Evolutionary conservation across 2,797 vertebrate genomes (phyloP), one percentile per base, ranked within the genome.

Genomic region (Chloroceryle amazona): DNA sequence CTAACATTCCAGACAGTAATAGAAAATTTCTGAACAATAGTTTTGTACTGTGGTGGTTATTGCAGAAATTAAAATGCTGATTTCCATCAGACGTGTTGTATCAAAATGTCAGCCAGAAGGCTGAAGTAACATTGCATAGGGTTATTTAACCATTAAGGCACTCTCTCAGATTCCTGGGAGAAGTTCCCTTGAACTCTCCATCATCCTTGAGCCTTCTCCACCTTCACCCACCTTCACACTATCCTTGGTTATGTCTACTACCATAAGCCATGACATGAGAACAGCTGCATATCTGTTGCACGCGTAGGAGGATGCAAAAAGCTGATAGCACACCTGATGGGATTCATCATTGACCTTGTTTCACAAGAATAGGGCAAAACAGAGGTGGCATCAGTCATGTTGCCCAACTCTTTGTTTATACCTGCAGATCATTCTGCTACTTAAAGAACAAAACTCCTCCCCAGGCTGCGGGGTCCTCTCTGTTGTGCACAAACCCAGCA

Each of bases 1-100:
- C 44, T 73, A 92, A 58, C 55, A 31, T 84, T 91, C 92, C 71
- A 94, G 92, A 74, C 81, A 94, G 55, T 33, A 89, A 92, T 22
- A 93, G 90, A 92, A 89, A 35, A 71, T 42, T 86, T 89, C 86
- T 91, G 81, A 87, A 81, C 67, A 76, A 67, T 82, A 57, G 41
- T 92, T 94, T 60, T 82, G 65, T 66, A 60, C 41, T 41, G 15
- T 51, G 74, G 67, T 3, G 4, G n/a, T 84, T 78, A 71, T 41
- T 96, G 62, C 74, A 92, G 63, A 93, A 92, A 82, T 75, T 89
- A 63, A 92, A 90, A 78, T 46, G 52, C 57, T 80, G 47, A 89
- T 87, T 94, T 89, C 71, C 54, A 63, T 67, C 33, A 31, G 87
- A 71, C 4, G n/a, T 20, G 9, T 52, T 49, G 22, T n/a, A 90